Evolutionary conservation across 1,140 invertebrate species (phyloP), one percentile per base, ranked within the genome.

Genomic region (Centruroides vittatus): DNA sequence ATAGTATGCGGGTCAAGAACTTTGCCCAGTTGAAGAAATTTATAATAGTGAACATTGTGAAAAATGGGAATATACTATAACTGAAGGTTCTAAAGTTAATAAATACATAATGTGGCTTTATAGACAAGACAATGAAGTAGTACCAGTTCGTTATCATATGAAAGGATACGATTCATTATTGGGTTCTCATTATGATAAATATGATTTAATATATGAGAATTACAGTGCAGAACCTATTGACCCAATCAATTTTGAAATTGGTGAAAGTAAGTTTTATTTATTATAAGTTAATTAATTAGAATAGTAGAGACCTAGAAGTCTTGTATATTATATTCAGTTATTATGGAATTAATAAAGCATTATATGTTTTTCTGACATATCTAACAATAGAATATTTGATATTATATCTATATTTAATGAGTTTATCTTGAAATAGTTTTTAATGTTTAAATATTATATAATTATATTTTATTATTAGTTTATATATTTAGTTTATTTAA

Each of bases 141-240:
- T 82, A 64, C 86, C 87, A 11, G 76, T 88, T 35, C 82, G 84
- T 57, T 96, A 94, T 74, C 87, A 93, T 74, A 96, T 96, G 92
- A 83, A 81, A 69, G 93, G 93, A 12, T 97, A 84, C 72, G 94
- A 98, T 71, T 83, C 84, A 0, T 77, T 98, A 1, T 76, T 97
- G 1, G 92, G 92, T 1, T 96, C 92, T 7, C 93, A 98, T 75
- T 97, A 89, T 70, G 93, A 98, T 75, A 91, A 94, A 75, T 98
- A 98, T 71, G 88, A 89, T 72, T 70, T 98, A 35, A 80, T 85
- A 36, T 97, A 97, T 70, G 79, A 81, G 58, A 81, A 81, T 68
- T 94, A 84, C 68, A 78, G 79, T 13, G 77, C 80, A 35, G 82
- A 83, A 36, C 76, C 78, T 36, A 88, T 87, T 10, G 36, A 53